Conservation (phyloP, 2,113 vertebrate genomes). For the Plecotus auritus region DNA sequence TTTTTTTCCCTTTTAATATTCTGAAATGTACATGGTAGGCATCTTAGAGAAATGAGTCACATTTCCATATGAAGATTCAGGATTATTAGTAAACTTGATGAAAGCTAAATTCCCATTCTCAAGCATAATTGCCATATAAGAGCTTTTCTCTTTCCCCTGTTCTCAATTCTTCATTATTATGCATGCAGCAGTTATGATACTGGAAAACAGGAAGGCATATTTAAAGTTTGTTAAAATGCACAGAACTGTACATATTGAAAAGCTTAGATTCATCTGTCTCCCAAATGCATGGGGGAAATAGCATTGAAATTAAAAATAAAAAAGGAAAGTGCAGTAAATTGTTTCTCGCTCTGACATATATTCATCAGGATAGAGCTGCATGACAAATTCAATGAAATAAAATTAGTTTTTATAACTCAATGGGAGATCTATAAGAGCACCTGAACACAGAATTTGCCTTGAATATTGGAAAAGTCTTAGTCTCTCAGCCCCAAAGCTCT, state of each 20-base stretch:
- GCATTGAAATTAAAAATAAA: constrained; percentile 38
- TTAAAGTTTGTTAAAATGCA: constrained; percentile 67
- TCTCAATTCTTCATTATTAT: constrained; percentile 31
- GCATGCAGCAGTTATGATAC: not conserved
- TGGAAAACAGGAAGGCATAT: constrained; percentile 37
- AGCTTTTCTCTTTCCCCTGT: not conserved
- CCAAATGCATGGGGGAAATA: constrained; percentile 35
- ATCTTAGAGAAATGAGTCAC: not conserved
- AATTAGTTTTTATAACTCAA: constrained; percentile 35
- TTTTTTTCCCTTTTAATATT: not conserved
- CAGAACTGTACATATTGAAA: constrained; percentile 50
- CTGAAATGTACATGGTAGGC: not conserved
- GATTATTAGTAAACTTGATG: constrained; percentile 22
- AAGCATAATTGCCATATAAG: not conserved
- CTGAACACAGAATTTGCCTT: not conserved
- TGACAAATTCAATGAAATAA: constrained; percentile 40
- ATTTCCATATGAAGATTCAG: constrained; percentile 21
- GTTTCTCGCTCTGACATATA: not conserved
- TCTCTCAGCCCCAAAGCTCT: not conserved
- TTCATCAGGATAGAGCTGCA: not conserved
- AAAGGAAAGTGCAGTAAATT: constrained; percentile 39
- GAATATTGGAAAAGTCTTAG: constrained; percentile 20
- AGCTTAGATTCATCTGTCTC: not conserved
- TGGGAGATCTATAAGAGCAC: not conserved
- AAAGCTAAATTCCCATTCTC: constrained; percentile 55